Evolutionary conservation across 2,113 vertebrate species (phyloP).

Genomic region (Candoia aspera): DNA sequence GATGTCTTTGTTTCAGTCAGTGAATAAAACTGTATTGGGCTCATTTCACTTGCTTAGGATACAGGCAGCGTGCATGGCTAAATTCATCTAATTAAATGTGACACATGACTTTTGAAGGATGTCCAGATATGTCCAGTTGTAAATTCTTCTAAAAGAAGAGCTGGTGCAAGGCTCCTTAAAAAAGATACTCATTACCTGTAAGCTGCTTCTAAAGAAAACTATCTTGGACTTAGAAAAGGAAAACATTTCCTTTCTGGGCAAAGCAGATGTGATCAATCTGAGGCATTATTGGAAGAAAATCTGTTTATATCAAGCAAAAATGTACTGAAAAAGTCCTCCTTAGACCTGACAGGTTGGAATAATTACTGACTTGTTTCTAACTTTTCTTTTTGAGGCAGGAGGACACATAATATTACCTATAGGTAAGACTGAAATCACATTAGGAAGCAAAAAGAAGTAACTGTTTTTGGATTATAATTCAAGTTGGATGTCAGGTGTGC

Average conservation of each 20-base stretch:
- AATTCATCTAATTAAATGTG: not conserved
- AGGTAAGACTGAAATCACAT: too few species aligned
- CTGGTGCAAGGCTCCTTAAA: not conserved
- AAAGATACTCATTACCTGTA: not conserved
- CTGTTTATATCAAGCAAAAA: not conserved
- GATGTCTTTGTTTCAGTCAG: not conserved
- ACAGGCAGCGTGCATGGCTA: not conserved
- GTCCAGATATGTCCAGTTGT: not conserved
- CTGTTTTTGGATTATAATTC: not conserved
- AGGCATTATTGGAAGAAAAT: not conserved
- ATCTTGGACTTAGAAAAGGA: not conserved
- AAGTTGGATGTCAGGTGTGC: too few species aligned
- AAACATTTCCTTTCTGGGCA: not conserved
- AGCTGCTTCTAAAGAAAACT: not conserved
- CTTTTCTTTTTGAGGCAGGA: not conserved
- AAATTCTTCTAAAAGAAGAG: not conserved
- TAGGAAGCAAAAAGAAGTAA: not conserved
- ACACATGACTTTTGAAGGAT: not conserved
- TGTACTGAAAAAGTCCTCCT: not conserved
- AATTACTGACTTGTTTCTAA: not conserved
- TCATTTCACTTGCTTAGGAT: not conserved
- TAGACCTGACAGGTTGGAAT: not conserved
- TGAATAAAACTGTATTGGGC: not conserved
- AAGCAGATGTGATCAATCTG: not conserved
- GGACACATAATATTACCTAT: too few species aligned